A percentile compares a stretch with the other conserved stretches of the same genome.
Evolutionary conservation across 53 echinoderm and acorn worm species (phyloP).

Genomic region (Glandiceps talaboti): DNA sequence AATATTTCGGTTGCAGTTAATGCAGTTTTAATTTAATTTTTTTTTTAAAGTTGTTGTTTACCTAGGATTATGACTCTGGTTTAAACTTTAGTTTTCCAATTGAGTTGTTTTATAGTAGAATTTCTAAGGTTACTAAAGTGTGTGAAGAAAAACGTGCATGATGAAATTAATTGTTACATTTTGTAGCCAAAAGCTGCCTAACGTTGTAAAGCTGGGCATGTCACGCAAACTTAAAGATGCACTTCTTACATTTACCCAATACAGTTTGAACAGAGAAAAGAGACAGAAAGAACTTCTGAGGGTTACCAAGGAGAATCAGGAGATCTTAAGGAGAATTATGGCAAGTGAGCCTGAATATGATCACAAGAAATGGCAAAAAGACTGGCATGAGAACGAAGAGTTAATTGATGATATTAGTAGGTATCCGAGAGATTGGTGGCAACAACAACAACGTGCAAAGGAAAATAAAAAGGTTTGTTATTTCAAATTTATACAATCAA

Average conservation of each 20-base stretch:
- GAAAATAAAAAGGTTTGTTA: slow-evolving; percentile 20
- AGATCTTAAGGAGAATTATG: slow-evolving; percentile 77
- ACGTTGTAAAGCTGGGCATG: no score
- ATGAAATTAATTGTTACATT: no score
- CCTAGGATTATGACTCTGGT: no score
- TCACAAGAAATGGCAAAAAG: slow-evolving; percentile 73
- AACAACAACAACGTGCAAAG: slow-evolving; percentile 66
- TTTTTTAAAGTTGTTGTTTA: no score
- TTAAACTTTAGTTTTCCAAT: no score
- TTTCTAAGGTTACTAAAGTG: not conserved
- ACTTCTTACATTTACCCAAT: no score
- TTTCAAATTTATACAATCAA: no score
- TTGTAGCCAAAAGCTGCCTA: no score
- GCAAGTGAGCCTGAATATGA: slow-evolving; percentile 97
- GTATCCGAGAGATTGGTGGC: slow-evolving; percentile 94
- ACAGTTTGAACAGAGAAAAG: slow-evolving; percentile 90
- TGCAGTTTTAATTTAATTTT: no score
- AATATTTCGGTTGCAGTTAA: no score
- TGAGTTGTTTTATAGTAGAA: no score
- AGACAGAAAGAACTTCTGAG: slow-evolving; percentile 68
- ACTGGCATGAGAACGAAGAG: slow-evolving; percentile 94
- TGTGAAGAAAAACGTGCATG: not conserved
- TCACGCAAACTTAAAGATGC: not conserved
- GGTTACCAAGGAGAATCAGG: slow-evolving; percentile 92
- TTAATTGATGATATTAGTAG: slow-evolving; percentile 92